Evolutionary conservation across 2,888 invertebrate species (phyloP), one percentile per base, ranked within the genome.

Genomic region (Amphimallon solstitiale): DNA sequence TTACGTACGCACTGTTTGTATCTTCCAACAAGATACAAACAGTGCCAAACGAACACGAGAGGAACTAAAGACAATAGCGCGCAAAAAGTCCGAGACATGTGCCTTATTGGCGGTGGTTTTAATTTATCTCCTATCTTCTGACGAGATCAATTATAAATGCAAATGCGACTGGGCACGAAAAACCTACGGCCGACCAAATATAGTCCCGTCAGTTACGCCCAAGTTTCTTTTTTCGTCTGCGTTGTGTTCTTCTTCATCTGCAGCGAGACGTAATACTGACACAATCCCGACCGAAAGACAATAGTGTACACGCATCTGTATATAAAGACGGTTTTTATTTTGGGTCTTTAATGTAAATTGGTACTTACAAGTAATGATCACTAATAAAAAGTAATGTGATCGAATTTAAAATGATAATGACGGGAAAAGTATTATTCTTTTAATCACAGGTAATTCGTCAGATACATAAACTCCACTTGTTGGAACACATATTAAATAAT

Each of bases 101-200:
- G 61, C 46, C 49, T 62, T 62, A 62, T 62, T 62, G 61, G 61
- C 61, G 49, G 61, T 49, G 34, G 49, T 62, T 62, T 62, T 46
- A 62, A 62, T 62, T 62, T 62, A 49, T 62, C 61, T 62, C 56
- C 40, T 62, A 62, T 62, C 61, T 34, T 38, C 19, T 40, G 40
- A 56, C 14, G 14, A 35, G 38, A 62, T 62, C 46, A 62, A 62
- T 62, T 62, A 62, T 45, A 62, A 62, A 62, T 62, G 61, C 49
- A 62, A 49, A 62, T 48, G 37, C 23, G n/a, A 23, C 23, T 43
- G 56, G 21, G 12, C 56, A 23, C 23, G 56, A 56, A 56, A 56
- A 56, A 56, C 51, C 21, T 46, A 51, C 40, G 19, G 9, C 21
- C 40, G 15, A 56, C 56, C 56, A 56, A 56, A 56, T 56, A 56